Evolutionary conservation across 2,113 vertebrate genomes (phyloP).

Genomic region (Petrocephalus zakoni): DNA sequence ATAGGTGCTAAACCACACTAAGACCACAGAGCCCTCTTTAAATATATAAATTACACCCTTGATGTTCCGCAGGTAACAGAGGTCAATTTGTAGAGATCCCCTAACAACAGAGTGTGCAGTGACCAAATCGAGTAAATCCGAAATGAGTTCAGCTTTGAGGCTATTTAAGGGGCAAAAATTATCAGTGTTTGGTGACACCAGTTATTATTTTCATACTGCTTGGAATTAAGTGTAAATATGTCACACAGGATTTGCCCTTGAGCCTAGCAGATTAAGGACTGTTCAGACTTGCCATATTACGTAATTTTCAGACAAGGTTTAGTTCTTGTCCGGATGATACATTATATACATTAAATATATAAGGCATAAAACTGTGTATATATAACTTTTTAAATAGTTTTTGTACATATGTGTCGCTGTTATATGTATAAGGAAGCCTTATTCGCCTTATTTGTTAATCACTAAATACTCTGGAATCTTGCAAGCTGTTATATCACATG

Average conservation of each 20-base stretch:
- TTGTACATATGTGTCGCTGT: neutral
- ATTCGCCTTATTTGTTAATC: neutral
- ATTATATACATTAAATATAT: neutral
- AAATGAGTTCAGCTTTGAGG: neutral
- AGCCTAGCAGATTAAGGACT: slow-evolving; percentile 33
- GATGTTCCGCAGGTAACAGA: neutral
- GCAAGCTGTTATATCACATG: neutral
- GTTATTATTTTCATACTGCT: slow-evolving; percentile 14
- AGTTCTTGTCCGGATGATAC: neutral
- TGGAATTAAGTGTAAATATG: slow-evolving; percentile 29
- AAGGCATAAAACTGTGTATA: neutral
- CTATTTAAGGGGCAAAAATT: neutral
- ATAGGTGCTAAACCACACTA: neutral
- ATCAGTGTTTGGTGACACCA: neutral
- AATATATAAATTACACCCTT: neutral
- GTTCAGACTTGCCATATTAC: slow-evolving; percentile 45
- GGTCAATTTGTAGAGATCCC: neutral
- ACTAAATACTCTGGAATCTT: neutral
- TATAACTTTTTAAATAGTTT: neutral
- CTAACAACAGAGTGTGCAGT: neutral
- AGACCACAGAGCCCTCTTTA: neutral
- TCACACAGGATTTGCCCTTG: slow-evolving; percentile 40
- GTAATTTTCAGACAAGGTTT: slow-evolving; percentile 22
- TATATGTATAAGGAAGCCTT: neutral
- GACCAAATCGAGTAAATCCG: neutral